Conservation (phyloP, 2,113 vertebrate genomes). For the Triplophysa tibetana region DNA sequence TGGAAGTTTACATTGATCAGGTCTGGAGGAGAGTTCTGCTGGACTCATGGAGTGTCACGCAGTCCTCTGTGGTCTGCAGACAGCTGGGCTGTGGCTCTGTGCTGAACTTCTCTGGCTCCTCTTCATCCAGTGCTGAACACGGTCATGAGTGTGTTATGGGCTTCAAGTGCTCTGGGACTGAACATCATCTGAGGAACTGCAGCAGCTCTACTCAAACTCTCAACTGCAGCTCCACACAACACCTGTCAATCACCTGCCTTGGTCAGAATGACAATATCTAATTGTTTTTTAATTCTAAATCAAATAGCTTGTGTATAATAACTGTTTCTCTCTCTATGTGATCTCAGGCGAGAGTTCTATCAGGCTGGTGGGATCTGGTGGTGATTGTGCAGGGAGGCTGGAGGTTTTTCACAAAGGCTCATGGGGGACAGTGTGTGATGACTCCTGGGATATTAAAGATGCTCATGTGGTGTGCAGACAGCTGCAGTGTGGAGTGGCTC, state of each 20-base stretch:
- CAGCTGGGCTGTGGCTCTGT: constrained; percentile 46
- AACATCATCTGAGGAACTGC: constrained; percentile 42
- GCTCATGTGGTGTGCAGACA: constrained; percentile 54
- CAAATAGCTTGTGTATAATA: too few species aligned
- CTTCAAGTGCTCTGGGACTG: constrained; percentile 36
- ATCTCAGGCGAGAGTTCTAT: background rate
- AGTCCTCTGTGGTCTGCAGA: constrained; percentile 46
- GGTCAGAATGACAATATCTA: constrained; percentile 1
- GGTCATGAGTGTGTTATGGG: constrained; percentile 36
- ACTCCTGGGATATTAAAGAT: constrained; percentile 50
- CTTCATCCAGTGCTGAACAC: constrained; percentile 14
- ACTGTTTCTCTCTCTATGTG: background rate
- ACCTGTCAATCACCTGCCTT: constrained; percentile 26
- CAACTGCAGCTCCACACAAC: background rate
- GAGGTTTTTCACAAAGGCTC: constrained; percentile 47
- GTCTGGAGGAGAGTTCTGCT: constrained; percentile 50
- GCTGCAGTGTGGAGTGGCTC: constrained; percentile 46
- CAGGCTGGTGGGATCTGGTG: constrained; percentile 38
- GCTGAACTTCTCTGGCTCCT: constrained; percentile 5
- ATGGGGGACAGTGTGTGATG: constrained; percentile 53
- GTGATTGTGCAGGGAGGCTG: constrained; percentile 45
- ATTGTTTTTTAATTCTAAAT: too few species aligned
- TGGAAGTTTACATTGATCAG: constrained; percentile 49
- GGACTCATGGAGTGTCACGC: constrained; percentile 41
- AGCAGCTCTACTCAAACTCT: background rate